Evolutionary conservation across 2,113 vertebrate genomes (phyloP).

Genomic region (Hiodon tergisus): DNA sequence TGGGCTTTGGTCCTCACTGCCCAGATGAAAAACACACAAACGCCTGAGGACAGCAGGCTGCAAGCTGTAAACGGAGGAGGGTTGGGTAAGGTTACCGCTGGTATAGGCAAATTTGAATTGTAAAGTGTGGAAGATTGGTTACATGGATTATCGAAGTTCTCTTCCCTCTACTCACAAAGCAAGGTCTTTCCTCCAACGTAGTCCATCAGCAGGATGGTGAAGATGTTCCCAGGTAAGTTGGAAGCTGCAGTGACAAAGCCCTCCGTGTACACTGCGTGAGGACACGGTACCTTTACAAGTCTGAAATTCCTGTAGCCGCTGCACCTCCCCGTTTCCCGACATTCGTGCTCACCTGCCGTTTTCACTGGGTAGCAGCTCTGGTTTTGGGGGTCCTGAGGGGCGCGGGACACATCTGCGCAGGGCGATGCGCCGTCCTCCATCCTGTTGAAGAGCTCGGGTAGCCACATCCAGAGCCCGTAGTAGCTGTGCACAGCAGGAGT

Average conservation of each 20-base stretch:
- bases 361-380: slow-evolving; percentile 58
- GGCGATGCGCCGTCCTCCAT: slow-evolving; percentile 52
- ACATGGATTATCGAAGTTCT: not conserved
- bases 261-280: slow-evolving; percentile 59
- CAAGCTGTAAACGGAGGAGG: slow-evolving; percentile 35
- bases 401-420: slow-evolving; percentile 46
- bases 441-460: slow-evolving; percentile 59
- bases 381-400: slow-evolving; percentile 22
- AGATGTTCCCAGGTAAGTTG: slow-evolving; percentile 67
- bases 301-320: not conserved
- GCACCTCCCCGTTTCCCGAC: not conserved
- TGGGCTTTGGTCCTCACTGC: slow-evolving; percentile 58
- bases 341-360: slow-evolving; percentile 47
- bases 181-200: slow-evolving; percentile 53
- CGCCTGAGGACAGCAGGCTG: slow-evolving; percentile 59
- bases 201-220: slow-evolving; percentile 65
- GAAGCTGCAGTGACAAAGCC: slow-evolving; percentile 57
- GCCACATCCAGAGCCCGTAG: slow-evolving; percentile 73
- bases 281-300: not conserved
- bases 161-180: slow-evolving; percentile 49
- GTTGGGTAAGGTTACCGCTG: not conserved
- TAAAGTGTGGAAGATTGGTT: not conserved
- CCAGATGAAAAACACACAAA: slow-evolving; percentile 63
- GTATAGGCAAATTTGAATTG: no score
- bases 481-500: slow-evolving; percentile 44